Base-by-base conservation (phyloP, 2,797 vertebrate genomes). In the Leptoclinus maculatus region DNA sequence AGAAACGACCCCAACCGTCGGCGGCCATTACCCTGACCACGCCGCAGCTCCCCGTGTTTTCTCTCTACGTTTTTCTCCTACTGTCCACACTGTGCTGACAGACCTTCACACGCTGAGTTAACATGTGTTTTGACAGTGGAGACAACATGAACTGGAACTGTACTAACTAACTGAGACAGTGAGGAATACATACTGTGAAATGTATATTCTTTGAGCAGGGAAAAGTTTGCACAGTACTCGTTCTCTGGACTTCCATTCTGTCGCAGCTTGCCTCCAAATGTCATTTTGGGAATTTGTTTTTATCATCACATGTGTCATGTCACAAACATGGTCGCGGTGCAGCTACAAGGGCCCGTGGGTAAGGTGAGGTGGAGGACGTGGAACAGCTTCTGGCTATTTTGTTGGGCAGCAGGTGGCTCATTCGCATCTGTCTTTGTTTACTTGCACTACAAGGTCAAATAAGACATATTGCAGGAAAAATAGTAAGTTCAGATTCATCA, bases 1-100 rank as follows among this genome's bases (percentile, higher is more conserved):
- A 83, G 75, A 92, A 94, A 86, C 93, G 96, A 10, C 94, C 89
- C 17, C 85, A 38, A 2, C 58, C 58, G 1, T 92, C 90, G 0
- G 70, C 87, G 0, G 84, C 85, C 47, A 2, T 27, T 0, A 11
- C 57, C 45, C 64, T 66, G 47, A 49, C 62, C 62, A 3, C n/a
- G 0, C 56, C 41, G 3, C 49, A 2, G 34, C 68, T 65, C 62
- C 49, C 47, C 1, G 34, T 49, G 66, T 51, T 90, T 21, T 38
- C 73, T 0, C 59, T 82, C 25, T 51, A 6, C 23, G 1, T 79
- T 27, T 19, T 92, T 27, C 45, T 87, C 11, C 57, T 90, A 0
- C 64, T 87, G 49, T 47, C 49, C 29, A 14, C 27, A 13, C 81
- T 90, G 45, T 91, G 91, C 90, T 93, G 93, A 94, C 91, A 87